phyloP scores from a whole-genome alignment of 2,888 invertebrate species.

The Drosophila paranaensis region DNA sequence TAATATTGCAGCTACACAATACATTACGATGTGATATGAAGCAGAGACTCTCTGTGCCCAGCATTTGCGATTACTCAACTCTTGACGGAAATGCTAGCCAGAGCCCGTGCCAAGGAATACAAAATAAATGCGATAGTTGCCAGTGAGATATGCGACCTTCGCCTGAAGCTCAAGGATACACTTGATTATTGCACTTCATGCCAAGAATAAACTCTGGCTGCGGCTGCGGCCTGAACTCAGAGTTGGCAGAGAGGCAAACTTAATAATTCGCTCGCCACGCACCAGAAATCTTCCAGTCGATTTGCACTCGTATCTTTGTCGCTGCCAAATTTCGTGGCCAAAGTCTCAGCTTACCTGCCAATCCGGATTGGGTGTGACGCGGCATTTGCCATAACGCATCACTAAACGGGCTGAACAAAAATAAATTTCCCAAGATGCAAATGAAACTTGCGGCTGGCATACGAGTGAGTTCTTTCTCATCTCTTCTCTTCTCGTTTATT shows the following conservation, averaged over 20 bases:
- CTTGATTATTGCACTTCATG: slow-evolving; percentile 47
- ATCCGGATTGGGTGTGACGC: slow-evolving; percentile 13
- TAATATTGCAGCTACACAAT: not conserved
- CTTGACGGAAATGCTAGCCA: slow-evolving; percentile 4
- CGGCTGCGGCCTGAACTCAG: slow-evolving; percentile 19
- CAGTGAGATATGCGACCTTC: slow-evolving; percentile 63
- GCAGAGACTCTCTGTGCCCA: not conserved
- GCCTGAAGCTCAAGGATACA: slow-evolving; percentile 63
- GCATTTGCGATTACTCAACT: slow-evolving; percentile 22
- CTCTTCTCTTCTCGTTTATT: not conserved
- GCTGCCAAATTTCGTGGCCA: slow-evolving; percentile 51
- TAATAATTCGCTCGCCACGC: slow-evolving; percentile 61
- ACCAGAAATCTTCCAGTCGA: slow-evolving; percentile 74
- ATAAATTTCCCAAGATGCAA: slow-evolving; percentile 70
- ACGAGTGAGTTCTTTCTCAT: slow-evolving; percentile 17
- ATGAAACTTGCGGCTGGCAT: slow-evolving; percentile 52
- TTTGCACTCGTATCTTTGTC: slow-evolving; percentile 55
- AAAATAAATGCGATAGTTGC: slow-evolving; percentile 28
- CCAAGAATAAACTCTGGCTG: slow-evolving; percentile 57
- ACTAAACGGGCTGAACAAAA: slow-evolving; percentile 69
- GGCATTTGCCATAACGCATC: slow-evolving; percentile 68
- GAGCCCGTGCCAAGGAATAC: slow-evolving; percentile 20
- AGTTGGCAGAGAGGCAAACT: slow-evolving; percentile 33
- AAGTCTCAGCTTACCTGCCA: slow-evolving; percentile 38
- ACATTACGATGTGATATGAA: not conserved